Percentiles rank a stretch among this genome's conserved stretches.
Conservation (phyloP, 1,140 invertebrate genomes). For the Ceratoteleas bidentatus region DNA sequence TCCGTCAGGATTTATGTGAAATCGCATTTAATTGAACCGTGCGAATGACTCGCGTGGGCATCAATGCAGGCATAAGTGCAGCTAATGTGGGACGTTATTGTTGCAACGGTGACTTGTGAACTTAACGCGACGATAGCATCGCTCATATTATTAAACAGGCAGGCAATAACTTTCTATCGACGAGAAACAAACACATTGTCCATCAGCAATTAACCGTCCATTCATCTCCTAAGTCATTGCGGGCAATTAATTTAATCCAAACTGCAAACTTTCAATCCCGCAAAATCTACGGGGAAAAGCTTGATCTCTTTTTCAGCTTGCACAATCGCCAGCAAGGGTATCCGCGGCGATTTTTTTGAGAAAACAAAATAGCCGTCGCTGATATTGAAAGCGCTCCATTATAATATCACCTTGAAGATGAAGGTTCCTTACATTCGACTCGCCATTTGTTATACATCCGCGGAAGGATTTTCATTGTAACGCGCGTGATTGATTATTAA, state of each 20-base stretch:
- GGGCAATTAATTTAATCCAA: not conserved
- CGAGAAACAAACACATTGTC: conserved; percentile 30
- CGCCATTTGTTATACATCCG: conserved; percentile 15
- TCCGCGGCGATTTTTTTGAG: not conserved
- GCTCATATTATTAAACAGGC: conserved; percentile 14
- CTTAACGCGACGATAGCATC: conserved; percentile 31
- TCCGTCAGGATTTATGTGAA: conserved; percentile 43
- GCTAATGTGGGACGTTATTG: conserved; percentile 55
- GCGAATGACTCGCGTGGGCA: conserved; percentile 53
- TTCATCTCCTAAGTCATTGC: not conserved
- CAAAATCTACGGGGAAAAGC: not conserved
- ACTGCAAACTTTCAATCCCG: not conserved
- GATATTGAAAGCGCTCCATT: conserved; percentile 18
- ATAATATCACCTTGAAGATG: conserved; percentile 16
- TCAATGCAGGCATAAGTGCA: conserved; percentile 42
- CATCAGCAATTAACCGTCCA: not conserved
- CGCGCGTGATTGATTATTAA: conserved; percentile 11
- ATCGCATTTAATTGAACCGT: conserved; percentile 51
- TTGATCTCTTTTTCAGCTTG: not conserved
- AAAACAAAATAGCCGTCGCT: conserved; percentile 18
- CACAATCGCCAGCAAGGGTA: not conserved
- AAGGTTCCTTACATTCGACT: conserved; percentile 20
- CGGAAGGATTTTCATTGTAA: conserved; percentile 21
- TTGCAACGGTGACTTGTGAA: conserved; percentile 57
- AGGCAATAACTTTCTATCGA: conserved; percentile 36